phyloP scores from a whole-genome alignment of 2,797 vertebrate genomes.

The Taenioides sp. region DNA sequence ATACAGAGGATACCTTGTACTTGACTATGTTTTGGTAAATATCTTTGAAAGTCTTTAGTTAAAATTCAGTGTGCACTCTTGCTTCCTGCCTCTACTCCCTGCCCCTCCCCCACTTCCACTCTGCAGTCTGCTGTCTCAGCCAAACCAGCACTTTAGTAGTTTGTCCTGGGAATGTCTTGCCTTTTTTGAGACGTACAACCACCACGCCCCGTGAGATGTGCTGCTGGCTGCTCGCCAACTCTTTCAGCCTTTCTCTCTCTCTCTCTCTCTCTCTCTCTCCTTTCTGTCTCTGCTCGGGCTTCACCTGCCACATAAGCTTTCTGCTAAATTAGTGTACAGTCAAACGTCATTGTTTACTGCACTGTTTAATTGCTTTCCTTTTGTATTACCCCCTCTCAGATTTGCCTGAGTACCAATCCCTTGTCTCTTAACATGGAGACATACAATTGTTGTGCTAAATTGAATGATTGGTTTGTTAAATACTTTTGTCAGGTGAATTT shows the following conservation, averaged over 20 bases:
- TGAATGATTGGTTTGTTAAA: constrained; percentile 1
- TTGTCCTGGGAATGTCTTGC: constrained; percentile 47
- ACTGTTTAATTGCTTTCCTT: constrained; percentile 4
- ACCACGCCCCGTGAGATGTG: constrained; percentile 54
- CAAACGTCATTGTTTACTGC: constrained; percentile 6
- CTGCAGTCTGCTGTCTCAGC: constrained; percentile 44
- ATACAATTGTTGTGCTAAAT: not conserved
- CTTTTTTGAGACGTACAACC: constrained; percentile 49
- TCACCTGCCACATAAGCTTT: constrained; percentile 33
- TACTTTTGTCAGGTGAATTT: constrained; percentile 2
- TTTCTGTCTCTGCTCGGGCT: constrained; percentile 22
- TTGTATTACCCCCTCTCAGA: not conserved
- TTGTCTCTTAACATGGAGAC: constrained; percentile 4
- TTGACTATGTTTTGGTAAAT: not conserved
- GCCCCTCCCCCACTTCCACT: constrained; percentile 27
- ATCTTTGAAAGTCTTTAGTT: constrained; percentile 35
- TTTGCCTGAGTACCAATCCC: not conserved
- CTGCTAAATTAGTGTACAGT: constrained; percentile 4
- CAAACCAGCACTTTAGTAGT: constrained; percentile 56
- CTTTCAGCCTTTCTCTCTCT: constrained; percentile 35
- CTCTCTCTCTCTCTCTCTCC: constrained; percentile 21
- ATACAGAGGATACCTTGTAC: not conserved
- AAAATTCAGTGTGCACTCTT: constrained; percentile 26
- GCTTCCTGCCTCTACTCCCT: constrained; percentile 22
- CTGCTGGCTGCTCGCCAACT: constrained; percentile 32